Conservation (phyloP, 1,140 invertebrate genomes). For the Drosophila teissieri region DNA sequence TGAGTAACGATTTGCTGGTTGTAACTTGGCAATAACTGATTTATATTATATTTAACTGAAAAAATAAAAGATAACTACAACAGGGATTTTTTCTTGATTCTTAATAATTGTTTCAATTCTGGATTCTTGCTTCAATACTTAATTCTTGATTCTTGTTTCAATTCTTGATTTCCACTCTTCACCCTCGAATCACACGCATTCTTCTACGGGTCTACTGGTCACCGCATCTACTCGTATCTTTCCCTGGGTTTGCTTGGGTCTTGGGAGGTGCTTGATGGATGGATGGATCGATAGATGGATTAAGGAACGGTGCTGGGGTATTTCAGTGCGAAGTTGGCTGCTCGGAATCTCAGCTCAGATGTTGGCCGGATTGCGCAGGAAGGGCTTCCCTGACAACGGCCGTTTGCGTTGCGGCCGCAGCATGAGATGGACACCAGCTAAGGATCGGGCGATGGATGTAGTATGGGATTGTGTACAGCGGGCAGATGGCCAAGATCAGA, state of each 20-base stretch:
- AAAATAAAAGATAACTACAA: background rate
- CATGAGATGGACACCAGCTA: conserved; percentile 16
- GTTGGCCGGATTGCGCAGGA: conserved; percentile 1
- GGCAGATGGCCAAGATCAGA: background rate
- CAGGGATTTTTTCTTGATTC: conserved; percentile 4
- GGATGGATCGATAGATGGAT: background rate
- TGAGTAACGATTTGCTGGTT: background rate
- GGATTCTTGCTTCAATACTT: background rate
- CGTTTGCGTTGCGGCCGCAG: background rate
- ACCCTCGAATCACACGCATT: background rate
- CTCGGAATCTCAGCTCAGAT: background rate
- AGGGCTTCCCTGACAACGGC: conserved; percentile 7
- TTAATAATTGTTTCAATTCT: too few species aligned
- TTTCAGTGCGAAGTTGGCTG: background rate
- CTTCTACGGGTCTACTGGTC: background rate
- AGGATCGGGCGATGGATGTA: conserved; percentile 6
- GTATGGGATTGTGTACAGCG: background rate
- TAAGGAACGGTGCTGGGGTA: background rate
- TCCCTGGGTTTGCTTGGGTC: conserved; percentile 18
- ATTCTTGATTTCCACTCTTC: background rate
- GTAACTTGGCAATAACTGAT: background rate
- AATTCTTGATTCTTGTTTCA: background rate
- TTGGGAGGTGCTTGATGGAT: conserved; percentile 5
- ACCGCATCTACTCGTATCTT: conserved; percentile 6
- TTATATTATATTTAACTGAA: background rate